Evolutionary conservation across 2,888 invertebrate species (phyloP).

Genomic region (Eucera pruinosa): DNA sequence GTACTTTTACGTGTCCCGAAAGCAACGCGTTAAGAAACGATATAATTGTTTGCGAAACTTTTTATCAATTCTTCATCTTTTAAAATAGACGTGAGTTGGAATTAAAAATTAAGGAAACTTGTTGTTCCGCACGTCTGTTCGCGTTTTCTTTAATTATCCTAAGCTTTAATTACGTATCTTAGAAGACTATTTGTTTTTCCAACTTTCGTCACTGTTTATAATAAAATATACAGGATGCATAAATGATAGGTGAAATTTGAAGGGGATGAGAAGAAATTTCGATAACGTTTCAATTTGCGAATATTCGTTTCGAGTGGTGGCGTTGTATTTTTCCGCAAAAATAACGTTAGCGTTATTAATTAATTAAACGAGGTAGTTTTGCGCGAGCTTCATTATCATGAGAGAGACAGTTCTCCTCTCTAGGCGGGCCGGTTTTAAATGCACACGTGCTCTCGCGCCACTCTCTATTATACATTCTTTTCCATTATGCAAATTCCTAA

Average conservation of each 20-base stretch:
- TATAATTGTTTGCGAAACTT: no score
- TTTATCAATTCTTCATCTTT: no score
- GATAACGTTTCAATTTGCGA: conserved; percentile 4
- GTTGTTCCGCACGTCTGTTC: no score
- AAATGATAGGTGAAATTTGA: not conserved
- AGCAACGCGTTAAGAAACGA: no score
- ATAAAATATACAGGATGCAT: not conserved
- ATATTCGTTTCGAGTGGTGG: not conserved
- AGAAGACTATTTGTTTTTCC: no score
- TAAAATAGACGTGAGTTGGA: no score
- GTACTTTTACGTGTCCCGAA: no score
- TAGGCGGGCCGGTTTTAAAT: conserved; percentile 35
- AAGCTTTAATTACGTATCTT: no score
- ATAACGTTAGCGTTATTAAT: conserved; percentile 33
- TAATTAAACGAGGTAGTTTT: conserved; percentile 48
- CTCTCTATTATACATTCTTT: conserved; percentile 68
- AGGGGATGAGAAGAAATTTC: no score
- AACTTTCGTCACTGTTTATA: no score
- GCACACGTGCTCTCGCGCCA: conserved; percentile 63
- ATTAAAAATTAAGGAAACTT: no score
- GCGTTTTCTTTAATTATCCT: no score
- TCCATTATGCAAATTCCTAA: conserved; percentile 70
- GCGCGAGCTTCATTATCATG: conserved; percentile 63
- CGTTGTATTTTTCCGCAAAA: not conserved
- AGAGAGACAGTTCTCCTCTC: conserved; percentile 37